Evolutionary conservation across 53 echinoderm and acorn worm genomes (phyloP).

Genomic region (Holothuria leucospilota): DNA sequence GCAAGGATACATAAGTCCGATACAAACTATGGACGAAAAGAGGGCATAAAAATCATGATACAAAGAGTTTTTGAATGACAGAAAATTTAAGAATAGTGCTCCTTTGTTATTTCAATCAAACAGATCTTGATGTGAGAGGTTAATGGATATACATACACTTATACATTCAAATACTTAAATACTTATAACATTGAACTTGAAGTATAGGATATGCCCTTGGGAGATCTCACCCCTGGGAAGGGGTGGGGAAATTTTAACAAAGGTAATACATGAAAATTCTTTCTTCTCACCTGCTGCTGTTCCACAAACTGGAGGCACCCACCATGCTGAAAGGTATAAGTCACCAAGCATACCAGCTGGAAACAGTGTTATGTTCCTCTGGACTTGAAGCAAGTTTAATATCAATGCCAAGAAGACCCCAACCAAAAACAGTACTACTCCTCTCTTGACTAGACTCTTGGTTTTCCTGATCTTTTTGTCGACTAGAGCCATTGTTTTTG

Average conservation of each 20-base stretch:
- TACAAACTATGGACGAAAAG: slow-evolving; percentile 65
- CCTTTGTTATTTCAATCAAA: no score
- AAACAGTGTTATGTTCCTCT: slow-evolving; percentile 88
- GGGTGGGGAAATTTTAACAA: no score
- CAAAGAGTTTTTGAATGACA: no score
- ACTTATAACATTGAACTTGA: no score
- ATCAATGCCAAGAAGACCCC: slow-evolving; percentile 88
- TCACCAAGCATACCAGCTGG: slow-evolving; percentile 81
- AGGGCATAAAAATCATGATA: neutral
- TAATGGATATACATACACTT: no score
- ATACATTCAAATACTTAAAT: no score
- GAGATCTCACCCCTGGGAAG: no score
- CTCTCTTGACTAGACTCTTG: slow-evolving; percentile 68
- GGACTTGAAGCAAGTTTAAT: slow-evolving; percentile 91
- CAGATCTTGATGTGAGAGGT: no score
- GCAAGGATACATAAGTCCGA: slow-evolving; percentile 94
- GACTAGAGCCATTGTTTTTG: no score
- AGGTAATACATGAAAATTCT: no score
- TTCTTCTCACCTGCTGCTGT: slow-evolving; percentile 80
- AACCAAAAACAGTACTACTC: slow-evolving; percentile 81
- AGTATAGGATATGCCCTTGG: no score
- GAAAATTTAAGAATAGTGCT: no score
- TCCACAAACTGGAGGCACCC: slow-evolving; percentile 93
- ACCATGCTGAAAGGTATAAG: slow-evolving; percentile 89
- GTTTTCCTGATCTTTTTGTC: neutral